These are phyloP conservation scores for Planiliza haematocheilus DNA, from an alignment of 2,113 vertebrate species.

Conservation along the genomic window DNA sequence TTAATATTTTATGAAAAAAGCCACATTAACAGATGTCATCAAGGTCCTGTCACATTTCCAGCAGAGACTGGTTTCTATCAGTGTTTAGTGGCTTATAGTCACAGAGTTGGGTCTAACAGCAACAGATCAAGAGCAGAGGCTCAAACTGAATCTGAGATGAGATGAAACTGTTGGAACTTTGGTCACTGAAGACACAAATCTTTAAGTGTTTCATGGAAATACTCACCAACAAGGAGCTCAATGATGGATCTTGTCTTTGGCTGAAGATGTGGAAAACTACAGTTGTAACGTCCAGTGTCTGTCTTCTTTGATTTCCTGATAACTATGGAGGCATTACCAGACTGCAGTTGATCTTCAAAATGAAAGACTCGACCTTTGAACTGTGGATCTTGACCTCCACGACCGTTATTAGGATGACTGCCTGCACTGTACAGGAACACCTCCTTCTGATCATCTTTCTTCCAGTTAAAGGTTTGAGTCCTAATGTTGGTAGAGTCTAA, in stretches of 20 bases:
- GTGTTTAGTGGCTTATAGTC: no score
- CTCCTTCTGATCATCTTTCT: not conserved
- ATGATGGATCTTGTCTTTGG: rapidly evolving
- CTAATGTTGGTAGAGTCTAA: not conserved
- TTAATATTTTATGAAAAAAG: not conserved
- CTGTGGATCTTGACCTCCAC: not conserved
- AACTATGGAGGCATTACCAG: slow-evolving; percentile 1
- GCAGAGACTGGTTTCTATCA: no score
- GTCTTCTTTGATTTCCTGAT: not conserved
- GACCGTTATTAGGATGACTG: no score
- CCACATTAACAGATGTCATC: no score
- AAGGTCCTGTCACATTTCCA: not conserved
- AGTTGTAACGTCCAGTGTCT: slow-evolving; percentile 9
- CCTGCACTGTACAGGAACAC: rapidly evolving
- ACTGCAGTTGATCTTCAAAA: not conserved
- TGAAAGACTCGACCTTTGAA: slow-evolving; percentile 32
- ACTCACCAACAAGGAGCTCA: slow-evolving; percentile 12
- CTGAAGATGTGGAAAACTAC: rapidly evolving
- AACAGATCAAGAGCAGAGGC: no score
- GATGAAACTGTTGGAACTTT: no score
- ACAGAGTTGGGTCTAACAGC: no score
- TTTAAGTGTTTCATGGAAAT: not conserved
- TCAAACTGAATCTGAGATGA: no score
- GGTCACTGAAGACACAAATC: no score
- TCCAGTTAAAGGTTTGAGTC: not conserved